Base-by-base conservation (phyloP, 2,113 vertebrate genomes). In the Anarrhichthys ocellatus region DNA sequence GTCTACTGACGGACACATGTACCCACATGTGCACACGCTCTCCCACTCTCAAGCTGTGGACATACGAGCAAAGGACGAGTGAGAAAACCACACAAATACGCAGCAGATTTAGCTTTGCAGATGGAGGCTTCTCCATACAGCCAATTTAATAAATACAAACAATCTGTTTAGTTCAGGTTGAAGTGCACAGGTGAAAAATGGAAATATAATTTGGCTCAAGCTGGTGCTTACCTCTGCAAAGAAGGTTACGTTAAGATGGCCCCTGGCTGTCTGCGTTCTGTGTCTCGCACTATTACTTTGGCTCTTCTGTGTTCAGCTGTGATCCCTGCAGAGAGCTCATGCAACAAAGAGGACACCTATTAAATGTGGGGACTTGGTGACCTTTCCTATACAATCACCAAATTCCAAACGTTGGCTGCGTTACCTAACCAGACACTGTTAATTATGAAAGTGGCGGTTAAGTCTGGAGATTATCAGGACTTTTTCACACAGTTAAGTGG, bases 161-260 rank as follows among this genome's bases (percentile, higher is more conserved):
- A 5, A 29, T 70, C 65, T 78, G 81, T 80, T 92, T 78, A 83
- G 77, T 65, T 84, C 27, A 69, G 85, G 83, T 90, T 85, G 89
- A 64, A 84, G 83, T 78, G 66, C 71, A 76, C 71, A 50, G 81
- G 80, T 83, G 73, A 58, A 78, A 76, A 73, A 78, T 3, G 13
- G 76, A 65, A 83, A 65, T 56, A 62, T 88, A 44, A 88, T 90
- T 82, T 83, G 42, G 84, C 50, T 79, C 56, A 59, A 70, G 64
- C n/a, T 50, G 42, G 44, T 66, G 81, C 80, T 87, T 82, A 81
- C 85, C 59, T 82, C 67, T 27, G 29, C 64, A 46, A 77, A 82
- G 70, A 63, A 84, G 85, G 88, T 85, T 78, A 48, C 32, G 63
- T 70, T 72, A 58, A 71, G 69, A 76, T 77, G 83, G 61, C 80